Evolutionary conservation across 2,113 vertebrate species (phyloP).

Genomic region (Isurus oxyrinchus): DNA sequence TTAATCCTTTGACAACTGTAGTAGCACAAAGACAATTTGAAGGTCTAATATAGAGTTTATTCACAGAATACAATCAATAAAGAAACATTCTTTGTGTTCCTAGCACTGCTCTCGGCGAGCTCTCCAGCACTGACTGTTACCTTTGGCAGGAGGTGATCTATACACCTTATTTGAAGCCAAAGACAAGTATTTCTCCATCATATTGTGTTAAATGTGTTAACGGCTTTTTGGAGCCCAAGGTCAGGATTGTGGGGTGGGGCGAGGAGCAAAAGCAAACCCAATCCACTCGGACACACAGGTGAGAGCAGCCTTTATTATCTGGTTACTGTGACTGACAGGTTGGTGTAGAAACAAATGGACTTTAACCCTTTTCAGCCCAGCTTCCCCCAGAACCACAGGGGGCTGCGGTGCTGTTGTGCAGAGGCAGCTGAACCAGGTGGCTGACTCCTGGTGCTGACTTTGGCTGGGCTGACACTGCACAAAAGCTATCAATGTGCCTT

Average conservation of each 20-base stretch:
- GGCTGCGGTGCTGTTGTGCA: background rate
- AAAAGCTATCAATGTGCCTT: background rate
- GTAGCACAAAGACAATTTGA: background rate
- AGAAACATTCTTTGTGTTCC: conserved; percentile 36
- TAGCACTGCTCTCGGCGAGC: background rate
- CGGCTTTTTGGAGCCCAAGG: background rate
- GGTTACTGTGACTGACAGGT: background rate
- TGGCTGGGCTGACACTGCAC: background rate
- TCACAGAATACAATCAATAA: conserved; percentile 38
- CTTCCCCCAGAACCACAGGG: background rate
- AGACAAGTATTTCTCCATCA: background rate
- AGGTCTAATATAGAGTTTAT: conserved; percentile 36
- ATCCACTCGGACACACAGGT: background rate
- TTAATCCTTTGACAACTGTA: background rate
- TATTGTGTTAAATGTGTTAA: background rate
- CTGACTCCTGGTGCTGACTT: background rate
- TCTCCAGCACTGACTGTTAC: conserved; percentile 15
- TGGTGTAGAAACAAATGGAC: background rate
- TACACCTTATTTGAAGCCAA: background rate
- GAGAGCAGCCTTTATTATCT: background rate
- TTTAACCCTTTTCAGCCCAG: background rate
- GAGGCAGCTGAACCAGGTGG: background rate
- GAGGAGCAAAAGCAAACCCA: background rate
- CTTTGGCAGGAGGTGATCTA: conserved; percentile 1
- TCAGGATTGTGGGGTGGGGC: background rate